Evolutionary conservation across 2,888 invertebrate genomes (phyloP).

Genomic region (Anthrax anthrax): DNA sequence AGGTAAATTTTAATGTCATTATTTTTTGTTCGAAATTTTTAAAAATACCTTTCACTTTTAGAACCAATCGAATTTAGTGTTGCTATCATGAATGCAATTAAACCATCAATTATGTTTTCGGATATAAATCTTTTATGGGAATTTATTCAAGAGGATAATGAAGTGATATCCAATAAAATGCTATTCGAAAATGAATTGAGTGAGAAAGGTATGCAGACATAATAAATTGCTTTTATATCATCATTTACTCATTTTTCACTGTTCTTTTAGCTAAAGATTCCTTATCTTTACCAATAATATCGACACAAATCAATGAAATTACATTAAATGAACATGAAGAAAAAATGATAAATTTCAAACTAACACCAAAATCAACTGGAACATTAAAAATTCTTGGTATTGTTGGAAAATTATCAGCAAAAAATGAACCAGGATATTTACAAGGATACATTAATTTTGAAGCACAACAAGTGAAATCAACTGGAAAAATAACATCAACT

Average conservation of each 20-base stretch:
- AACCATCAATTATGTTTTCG: slow-evolving; percentile 38
- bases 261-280: slow-evolving; percentile 19
- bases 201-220: background rate
- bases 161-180: slow-evolving; percentile 32
- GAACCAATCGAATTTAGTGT: slow-evolving; percentile 67
- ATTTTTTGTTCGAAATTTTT: slow-evolving; percentile 7
- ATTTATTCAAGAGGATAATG: slow-evolving; percentile 30
- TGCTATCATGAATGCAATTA: slow-evolving; percentile 37
- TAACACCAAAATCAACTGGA: slow-evolving; percentile 62
- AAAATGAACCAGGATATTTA: slow-evolving; percentile 26
- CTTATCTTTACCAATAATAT: slow-evolving; percentile 26
- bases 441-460: slow-evolving; percentile 29
- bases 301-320: slow-evolving; percentile 21
- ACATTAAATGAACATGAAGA: slow-evolving; percentile 33
- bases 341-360: slow-evolving; percentile 49
- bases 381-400: slow-evolving; percentile 59
- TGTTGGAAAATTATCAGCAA: slow-evolving; percentile 34
- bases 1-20: slow-evolving; percentile 32
- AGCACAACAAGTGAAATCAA: slow-evolving; percentile 22
- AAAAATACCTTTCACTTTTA: slow-evolving; percentile 20
- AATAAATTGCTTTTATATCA: too few relatives aligned
- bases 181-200: slow-evolving; percentile 20
- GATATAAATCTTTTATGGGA: slow-evolving; percentile 32
- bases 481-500: slow-evolving; percentile 16
- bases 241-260: too few relatives aligned